Base-by-base conservation (phyloP, 2,113 vertebrate species). In the Astur gentilis region DNA sequence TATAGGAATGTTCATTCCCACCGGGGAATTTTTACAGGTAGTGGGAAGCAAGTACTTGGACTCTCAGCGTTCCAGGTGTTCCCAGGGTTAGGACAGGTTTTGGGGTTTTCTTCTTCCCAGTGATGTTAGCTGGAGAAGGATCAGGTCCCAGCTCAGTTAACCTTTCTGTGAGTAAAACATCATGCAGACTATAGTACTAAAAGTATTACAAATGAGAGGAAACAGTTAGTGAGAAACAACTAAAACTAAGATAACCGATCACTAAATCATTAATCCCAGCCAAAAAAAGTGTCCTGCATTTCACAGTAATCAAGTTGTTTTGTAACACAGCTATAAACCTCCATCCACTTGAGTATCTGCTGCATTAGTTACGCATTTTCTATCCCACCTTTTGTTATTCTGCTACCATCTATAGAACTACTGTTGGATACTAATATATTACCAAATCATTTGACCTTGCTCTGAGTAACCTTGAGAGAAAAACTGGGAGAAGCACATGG, bases 1-100 rank as follows among this genome's bases (percentile, higher is more conserved):
- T 81, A 93, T 34, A 95, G 83, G 49, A 93, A 93, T 88, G 86
- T 25, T 89, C 27, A 62, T 58, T 97, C 84, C 84, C 36, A 93
- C 47, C 55, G 67, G 10, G 5, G 72, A 92, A 58, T 60, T 95
- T 91, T 95, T 73, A 86, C 61, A 81, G 55, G 55, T 80, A 89
- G 38, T 52, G 29, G 36, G 49, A 97, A 83, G 18, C 50, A 89
- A 20, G 11, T 64, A 87, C 34, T 36, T 89, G 54, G 21, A 73
- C 60, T 66, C 38, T 65, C 19, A 58, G 55, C 1, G 3, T 5
- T 92, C 16, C 21, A 15, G 5, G 34, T 44, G 20, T 36, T 91
- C 16, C 25, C 61, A 64, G 16, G 15, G 5, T 50, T 86, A 61
- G 17, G 29, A 73, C 4, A 57, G 8, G 25, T 36, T 73, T 38